These are phyloP conservation scores for Menura novaehollandiae DNA, from an alignment of 2,113 vertebrate genomes.

Conservation along the genomic window DNA sequence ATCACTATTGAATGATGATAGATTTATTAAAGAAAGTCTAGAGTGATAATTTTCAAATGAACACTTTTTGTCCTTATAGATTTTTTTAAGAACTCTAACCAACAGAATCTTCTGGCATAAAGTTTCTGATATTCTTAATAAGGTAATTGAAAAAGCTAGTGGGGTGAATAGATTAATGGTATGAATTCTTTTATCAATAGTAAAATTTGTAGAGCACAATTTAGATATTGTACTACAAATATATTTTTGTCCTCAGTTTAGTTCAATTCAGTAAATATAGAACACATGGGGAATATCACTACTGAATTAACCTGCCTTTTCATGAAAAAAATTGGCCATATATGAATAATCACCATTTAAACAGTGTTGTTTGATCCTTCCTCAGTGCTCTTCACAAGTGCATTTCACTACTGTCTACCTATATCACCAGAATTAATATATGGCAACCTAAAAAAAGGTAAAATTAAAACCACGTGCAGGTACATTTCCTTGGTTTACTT, in stretches of 20 bases:
- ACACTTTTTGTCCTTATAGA: neutral
- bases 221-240: neutral
- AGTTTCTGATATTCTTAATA: neutral
- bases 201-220: neutral
- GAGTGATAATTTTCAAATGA: neutral
- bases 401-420: neutral
- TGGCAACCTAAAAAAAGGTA: neutral
- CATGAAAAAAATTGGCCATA: neutral
- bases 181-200: neutral
- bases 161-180: neutral
- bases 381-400: neutral
- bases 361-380: neutral
- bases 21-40: neutral
- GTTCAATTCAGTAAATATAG: neutral
- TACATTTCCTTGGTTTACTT: neutral
- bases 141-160: neutral
- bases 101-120: neutral
- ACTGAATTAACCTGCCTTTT: neutral
- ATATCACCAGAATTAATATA: neutral
- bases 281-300: neutral
- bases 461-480: neutral
- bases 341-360: neutral
- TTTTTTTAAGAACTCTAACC: neutral
- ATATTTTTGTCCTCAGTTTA: neutral
- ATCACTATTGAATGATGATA: neutral